Evolutionary conservation across 2,113 vertebrate species (phyloP).

Genomic region (Cromileptes altivelis): DNA sequence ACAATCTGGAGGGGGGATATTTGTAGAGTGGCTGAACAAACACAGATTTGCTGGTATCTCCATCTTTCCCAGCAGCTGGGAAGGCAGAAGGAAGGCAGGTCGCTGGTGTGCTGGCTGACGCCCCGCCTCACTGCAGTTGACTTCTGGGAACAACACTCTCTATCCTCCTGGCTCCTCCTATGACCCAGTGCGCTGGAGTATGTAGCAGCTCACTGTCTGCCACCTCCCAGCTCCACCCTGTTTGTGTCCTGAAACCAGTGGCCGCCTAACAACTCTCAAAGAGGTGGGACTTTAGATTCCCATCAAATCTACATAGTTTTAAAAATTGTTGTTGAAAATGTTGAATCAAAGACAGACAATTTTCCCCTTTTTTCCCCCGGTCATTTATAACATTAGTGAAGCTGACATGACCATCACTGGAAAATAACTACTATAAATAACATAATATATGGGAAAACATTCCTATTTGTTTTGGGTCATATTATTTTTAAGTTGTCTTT

Average conservation of each 20-base stretch:
- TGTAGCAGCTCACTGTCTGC: constrained; percentile 39
- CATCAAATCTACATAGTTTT: constrained; percentile 9
- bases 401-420: neutral
- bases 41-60: constrained; percentile 88
- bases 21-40: constrained; percentile 90
- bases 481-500: neutral
- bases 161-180: constrained; percentile 77
- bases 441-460: neutral
- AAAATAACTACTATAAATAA: neutral
- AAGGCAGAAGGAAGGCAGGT: constrained; percentile 74
- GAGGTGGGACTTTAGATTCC: constrained; percentile 30
- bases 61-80: constrained; percentile 86
- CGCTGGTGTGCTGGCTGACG: constrained; percentile 56
- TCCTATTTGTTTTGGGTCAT: neutral
- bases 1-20: constrained; percentile 86
- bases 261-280: neutral
- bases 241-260: constrained; percentile 29
- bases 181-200: constrained; percentile 57
- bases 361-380: neutral
- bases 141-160: constrained; percentile 79
- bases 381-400: neutral
- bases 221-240: constrained; percentile 32
- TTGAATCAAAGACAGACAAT: neutral
- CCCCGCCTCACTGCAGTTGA: constrained; percentile 67
- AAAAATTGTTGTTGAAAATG: neutral